A percentile compares a stretch with the other conserved stretches of the same genome.
These are phyloP conservation scores for Synergus laeviventris DNA, from an alignment of 2,888 invertebrate genomes.

Conservation along the genomic window DNA sequence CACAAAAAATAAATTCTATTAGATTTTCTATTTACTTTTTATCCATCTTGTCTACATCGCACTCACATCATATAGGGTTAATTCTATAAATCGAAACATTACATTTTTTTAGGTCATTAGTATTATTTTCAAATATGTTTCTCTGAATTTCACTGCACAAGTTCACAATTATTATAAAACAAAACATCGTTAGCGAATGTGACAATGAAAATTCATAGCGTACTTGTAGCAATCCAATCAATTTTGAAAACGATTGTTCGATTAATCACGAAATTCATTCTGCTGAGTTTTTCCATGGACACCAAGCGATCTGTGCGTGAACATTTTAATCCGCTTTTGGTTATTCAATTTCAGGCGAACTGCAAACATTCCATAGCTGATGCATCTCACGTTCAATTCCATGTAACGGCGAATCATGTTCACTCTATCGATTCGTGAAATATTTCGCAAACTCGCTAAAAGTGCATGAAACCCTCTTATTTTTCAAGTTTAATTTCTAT, in stretches of 20 bases:
- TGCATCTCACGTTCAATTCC: constrained; percentile 16
- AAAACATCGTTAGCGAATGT: constrained; percentile 31
- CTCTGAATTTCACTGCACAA: not conserved
- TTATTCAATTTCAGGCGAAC: constrained; percentile 27
- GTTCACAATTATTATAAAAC: constrained; percentile 14
- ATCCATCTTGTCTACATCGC: not conserved
- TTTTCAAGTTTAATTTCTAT: not conserved
- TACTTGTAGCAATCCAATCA: constrained; percentile 48
- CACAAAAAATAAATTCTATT: constrained; percentile 53
- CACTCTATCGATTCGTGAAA: not conserved
- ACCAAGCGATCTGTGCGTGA: constrained; percentile 25
- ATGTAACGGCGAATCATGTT: not conserved
- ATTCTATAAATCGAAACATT: no score
- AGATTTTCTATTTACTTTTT: constrained; percentile 36
- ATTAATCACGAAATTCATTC: constrained; percentile 30
- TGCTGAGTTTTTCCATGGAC: constrained; percentile 5
- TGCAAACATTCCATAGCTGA: constrained; percentile 9
- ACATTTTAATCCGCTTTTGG: constrained; percentile 30
- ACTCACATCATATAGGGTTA: not conserved
- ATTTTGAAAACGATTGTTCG: constrained; percentile 38
- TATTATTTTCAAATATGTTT: not conserved
- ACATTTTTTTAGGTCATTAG: no score
- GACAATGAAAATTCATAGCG: constrained; percentile 47
- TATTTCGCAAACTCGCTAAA: not conserved
- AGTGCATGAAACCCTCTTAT: not conserved